These are phyloP conservation scores for Trichoplax adhaerens DNA, from an alignment of 37 sponge, comb jelly and placozoan genomes.

Conservation along the genomic window DNA sequence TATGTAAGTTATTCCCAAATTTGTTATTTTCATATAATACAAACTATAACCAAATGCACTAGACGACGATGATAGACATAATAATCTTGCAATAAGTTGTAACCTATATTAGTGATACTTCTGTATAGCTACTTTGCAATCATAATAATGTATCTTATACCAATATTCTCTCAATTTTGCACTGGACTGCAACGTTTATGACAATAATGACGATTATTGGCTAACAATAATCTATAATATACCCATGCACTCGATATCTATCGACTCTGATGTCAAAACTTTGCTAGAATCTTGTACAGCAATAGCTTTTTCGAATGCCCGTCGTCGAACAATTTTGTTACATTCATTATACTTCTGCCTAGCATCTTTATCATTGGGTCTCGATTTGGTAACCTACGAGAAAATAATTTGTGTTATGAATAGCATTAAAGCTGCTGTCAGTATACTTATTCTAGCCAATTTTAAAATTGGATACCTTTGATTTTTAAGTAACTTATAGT, in stretches of 20 bases:
- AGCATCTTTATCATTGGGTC: slow-evolving; percentile 59
- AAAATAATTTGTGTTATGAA: not conserved
- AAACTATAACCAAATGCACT: no score
- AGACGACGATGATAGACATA: no score
- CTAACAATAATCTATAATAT: slow-evolving; percentile 1
- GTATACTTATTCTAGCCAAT: not conserved
- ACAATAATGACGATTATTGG: not conserved
- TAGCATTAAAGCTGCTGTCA: slow-evolving; percentile 3
- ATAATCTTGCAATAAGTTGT: no score
- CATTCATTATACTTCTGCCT: slow-evolving; percentile 57
- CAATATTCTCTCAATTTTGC: no score
- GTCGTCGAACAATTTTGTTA: slow-evolving; percentile 68
- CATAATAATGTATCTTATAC: no score
- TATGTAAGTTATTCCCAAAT: no score
- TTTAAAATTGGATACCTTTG: no score
- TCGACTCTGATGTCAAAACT: slow-evolving; percentile 22
- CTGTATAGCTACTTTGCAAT: no score
- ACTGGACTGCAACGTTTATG: not conserved
- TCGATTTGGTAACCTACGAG: slow-evolving; percentile 9
- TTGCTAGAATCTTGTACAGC: slow-evolving; percentile 55
- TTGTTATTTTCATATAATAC: no score
- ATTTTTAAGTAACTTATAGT: no score
- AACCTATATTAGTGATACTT: no score
- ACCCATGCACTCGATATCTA: slow-evolving; percentile 45
- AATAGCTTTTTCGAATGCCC: slow-evolving; percentile 84